Conservation (phyloP, 2,888 invertebrate genomes). For the Halictus ligatus region DNA sequence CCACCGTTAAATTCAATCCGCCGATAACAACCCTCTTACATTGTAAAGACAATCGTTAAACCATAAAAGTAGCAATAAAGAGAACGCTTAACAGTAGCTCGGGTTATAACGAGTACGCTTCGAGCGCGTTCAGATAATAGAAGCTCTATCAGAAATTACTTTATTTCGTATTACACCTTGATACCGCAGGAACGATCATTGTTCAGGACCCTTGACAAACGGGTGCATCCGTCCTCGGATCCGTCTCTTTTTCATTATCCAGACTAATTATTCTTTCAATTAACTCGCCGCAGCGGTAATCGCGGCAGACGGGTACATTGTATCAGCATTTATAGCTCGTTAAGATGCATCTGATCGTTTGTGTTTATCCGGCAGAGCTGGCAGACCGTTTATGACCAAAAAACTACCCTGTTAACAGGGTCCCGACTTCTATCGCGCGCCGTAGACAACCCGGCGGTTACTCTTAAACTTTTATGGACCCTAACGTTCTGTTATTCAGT, state of each 20-base stretch:
- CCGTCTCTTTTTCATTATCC: neutral
- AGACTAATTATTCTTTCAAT: neutral
- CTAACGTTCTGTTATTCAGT: slow-evolving; percentile 11
- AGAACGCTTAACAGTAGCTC: neutral
- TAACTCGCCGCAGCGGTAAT: neutral
- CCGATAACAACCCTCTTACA: neutral
- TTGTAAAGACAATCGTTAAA: neutral
- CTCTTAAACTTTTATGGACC: slow-evolving; percentile 14
- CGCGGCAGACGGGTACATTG: neutral
- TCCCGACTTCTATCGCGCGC: neutral
- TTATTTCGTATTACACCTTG: neutral
- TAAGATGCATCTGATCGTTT: slow-evolving; percentile 15
- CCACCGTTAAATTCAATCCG: neutral
- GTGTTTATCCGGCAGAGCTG: neutral
- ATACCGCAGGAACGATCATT: neutral
- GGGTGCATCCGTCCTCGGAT: neutral
- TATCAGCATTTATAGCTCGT: neutral
- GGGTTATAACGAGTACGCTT: neutral
- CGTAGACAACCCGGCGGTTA: slow-evolving; percentile 4
- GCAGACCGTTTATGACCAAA: slow-evolving; percentile 15
- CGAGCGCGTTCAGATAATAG: neutral
- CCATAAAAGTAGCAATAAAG: neutral
- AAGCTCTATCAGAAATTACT: neutral
- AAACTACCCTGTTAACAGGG: slow-evolving; percentile 10
- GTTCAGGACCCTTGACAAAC: neutral